Evolutionary conservation across 2,797 vertebrate genomes (phyloP), one percentile per base, ranked within the genome.

Genomic region (Neopelma chrysocephalum): DNA sequence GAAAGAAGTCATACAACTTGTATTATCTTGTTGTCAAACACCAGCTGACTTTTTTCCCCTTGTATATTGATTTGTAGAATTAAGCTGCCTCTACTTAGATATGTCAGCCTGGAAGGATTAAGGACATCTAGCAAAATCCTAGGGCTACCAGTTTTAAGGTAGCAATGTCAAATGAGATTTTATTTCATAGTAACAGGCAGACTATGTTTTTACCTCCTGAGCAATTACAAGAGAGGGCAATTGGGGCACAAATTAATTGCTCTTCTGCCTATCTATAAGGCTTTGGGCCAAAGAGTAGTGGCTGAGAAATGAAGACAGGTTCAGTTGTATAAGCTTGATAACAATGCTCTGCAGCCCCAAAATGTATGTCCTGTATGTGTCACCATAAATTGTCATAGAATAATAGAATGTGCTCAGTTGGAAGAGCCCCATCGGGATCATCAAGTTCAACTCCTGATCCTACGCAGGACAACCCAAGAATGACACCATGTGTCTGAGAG

Each of bases 21-120:
- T 82, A 93, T 91, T 94, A 95, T 93, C 87, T 93, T 96, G 76
- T 89, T 97, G 94, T 94, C 89, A 97, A 95, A 95, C 71, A 95
- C 72, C 86, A 96, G 78, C 82, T 93, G 90, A 93, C 43, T 76
- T 88, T 82, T 94, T 89, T n/a, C 19, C 15, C 56, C 42, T 81
- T 92, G 54, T 93, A 83, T 91, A 93, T 87, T 94, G 90, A 96
- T 96, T 91, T 90, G 75, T 82, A 93, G 84, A 93, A 95, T 89
- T 94, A 96, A 92, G 26, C 71, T 92, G 56, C 81, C 32, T 90
- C 69, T 82, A 43, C 54, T 57, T 80, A 87, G 22, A 79, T 58
- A 71, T 11, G 32, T 77, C 56, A 91, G 34, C 15, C 60, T 92
- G 58, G 42, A 83, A 71, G 71, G 36, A 69, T 85, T 72, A 82